Evolutionary conservation across 2,797 vertebrate genomes (phyloP), one percentile per base, ranked within the genome.

Genomic region (Lophotriccus pileatus): DNA sequence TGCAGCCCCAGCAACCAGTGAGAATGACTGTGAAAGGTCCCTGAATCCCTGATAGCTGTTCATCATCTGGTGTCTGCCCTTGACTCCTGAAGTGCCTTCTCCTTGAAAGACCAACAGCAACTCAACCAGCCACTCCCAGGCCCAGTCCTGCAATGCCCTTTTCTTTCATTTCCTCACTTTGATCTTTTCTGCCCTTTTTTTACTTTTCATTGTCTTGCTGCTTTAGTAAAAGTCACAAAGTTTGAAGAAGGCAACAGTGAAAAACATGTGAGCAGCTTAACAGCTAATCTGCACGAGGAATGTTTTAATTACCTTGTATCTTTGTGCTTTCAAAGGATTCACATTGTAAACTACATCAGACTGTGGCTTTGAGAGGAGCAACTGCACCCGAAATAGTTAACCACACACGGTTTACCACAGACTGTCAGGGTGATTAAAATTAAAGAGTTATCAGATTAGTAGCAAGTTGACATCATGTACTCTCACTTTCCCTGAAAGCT

Each of bases 361-460:
- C 84, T 95, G 96, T 86, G 96, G 96, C 96, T 97, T 97, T 11
- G 3, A 94, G 34, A 86, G 52, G 62, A 76, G 70, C 4, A 5
- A 52, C 90, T 84, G 86, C 58, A 91, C 94, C 47, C 20, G 82
- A 97, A 97, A 97, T 92, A 96, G 96, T 97, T 97, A 97, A 96
- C 96, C 96, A 94, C 96, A 94, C 96, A 95, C 50, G 92, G 76
- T 95, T 96, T 96, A 96, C 96, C 96, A 96, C 96, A 97, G 94
- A 88, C 93, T 77, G 94, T 96, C 87, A 89, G 94, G 87, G 95
- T 94, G 95, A 97, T 96, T 94, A 96, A 89, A 97, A 97, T 93
- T 96, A 94, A 97, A 96, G 89, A 76, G 79, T 95, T 96, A 94
- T 94, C 94, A 96, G 95, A 96, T 97, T 76, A 95, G 89, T 43